A percentile compares a stretch with the other conserved stretches of the same genome.
These are phyloP conservation scores for Gibbula magus DNA, from an alignment of 2,888 invertebrate species.

Conservation along the genomic window DNA sequence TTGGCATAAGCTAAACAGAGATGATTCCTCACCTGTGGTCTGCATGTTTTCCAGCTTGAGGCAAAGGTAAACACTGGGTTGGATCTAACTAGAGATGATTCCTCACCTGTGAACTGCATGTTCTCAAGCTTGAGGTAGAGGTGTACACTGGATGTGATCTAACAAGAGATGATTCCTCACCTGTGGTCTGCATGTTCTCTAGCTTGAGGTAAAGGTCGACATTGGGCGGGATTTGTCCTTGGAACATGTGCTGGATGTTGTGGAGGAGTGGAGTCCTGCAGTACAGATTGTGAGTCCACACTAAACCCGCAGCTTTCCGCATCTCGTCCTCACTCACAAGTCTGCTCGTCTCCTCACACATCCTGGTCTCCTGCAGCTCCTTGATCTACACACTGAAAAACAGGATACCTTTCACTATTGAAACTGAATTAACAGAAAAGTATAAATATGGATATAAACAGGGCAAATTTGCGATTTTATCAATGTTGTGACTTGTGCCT, in stretches of 20 bases:
- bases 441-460: too few relatives aligned
- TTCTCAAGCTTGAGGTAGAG: too few relatives aligned
- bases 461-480: too few relatives aligned
- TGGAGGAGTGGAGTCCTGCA: constrained; percentile 56
- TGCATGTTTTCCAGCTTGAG: constrained; percentile 65
- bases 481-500: too few relatives aligned
- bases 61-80: constrained; percentile 48
- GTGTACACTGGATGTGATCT: too few relatives aligned
- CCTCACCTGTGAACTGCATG: too few relatives aligned
- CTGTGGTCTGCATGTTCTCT: constrained; percentile 51
- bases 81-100: too few relatives aligned
- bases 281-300: neutral
- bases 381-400: too few relatives aligned
- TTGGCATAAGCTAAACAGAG: constrained; percentile 37
- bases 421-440: too few relatives aligned
- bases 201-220: constrained; percentile 61
- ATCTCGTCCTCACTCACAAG: neutral
- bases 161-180: too few relatives aligned
- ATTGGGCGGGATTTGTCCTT: constrained; percentile 37
- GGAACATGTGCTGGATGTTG: constrained; percentile 56
- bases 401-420: too few relatives aligned
- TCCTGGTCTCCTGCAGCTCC: neutral
- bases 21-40: too few relatives aligned
- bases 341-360: neutral
- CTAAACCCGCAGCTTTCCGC: neutral